phyloP scores from a whole-genome alignment of 1,140 invertebrate genomes.

The Meloidogyne chitwoodi region DNA sequence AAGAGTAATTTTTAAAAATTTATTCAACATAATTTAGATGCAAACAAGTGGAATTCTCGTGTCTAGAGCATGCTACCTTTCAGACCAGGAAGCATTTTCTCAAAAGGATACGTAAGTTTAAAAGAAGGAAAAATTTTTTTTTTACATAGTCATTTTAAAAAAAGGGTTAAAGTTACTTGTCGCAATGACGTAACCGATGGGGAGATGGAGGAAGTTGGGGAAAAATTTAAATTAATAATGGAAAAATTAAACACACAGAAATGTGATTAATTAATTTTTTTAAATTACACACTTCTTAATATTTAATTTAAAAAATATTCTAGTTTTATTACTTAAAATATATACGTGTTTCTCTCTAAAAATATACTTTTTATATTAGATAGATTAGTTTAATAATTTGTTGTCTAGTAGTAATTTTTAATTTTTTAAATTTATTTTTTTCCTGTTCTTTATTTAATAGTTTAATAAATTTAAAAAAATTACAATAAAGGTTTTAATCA shows the following conservation, averaged over 20 bases:
- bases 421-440: not conserved
- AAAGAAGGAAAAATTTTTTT: not conserved
- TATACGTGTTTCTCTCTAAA: not conserved
- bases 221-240: not conserved
- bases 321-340: not conserved
- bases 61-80: conserved; percentile 51
- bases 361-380: no score
- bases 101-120: conserved; percentile 29
- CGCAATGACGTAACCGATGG: conserved; percentile 26
- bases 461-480: not conserved
- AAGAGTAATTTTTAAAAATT: no score
- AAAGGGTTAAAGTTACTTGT: conserved; percentile 40
- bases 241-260: not conserved
- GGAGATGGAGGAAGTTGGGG: conserved; percentile 19
- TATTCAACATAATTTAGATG: no score
- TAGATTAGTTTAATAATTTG: no score
- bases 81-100: conserved; percentile 48
- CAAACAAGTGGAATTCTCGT: conserved; percentile 41
- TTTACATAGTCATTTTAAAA: not conserved
- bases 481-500: not conserved
- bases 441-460: not conserved
- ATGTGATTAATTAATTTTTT: not conserved
- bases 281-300: not conserved
- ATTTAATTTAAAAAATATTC: not conserved
- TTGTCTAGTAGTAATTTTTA: no score